phyloP scores from a whole-genome alignment of 2,113 vertebrate species.

The Octodon degus region DNA sequence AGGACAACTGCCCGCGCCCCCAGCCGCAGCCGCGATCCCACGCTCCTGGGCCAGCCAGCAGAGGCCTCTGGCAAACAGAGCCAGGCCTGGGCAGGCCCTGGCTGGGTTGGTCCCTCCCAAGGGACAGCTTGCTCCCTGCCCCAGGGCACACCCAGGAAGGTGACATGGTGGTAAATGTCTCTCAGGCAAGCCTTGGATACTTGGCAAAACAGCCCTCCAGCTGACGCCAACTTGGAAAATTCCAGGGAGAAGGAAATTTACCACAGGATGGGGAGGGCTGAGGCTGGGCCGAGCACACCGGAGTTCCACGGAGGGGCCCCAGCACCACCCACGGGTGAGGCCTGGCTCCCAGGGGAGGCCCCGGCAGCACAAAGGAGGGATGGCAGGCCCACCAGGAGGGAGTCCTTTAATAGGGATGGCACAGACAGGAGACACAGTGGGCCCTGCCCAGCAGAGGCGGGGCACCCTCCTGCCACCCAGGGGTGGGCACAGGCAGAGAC shows the following conservation, averaged over 20 bases:
- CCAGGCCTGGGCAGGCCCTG: neutral
- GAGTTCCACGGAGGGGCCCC: neutral
- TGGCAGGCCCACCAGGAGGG: conserved; percentile 76
- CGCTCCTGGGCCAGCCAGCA: neutral
- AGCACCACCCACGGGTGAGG: neutral
- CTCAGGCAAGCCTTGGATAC: neutral
- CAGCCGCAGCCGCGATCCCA: too few species aligned
- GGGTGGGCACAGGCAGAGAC: neutral
- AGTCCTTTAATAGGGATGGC: conserved; percentile 86
- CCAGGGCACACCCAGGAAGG: conserved; percentile 1
- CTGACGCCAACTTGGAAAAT: conserved; percentile 77
- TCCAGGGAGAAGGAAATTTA: conserved; percentile 77
- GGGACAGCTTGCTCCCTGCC: neutral
- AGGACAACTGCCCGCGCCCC: neutral
- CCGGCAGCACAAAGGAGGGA: conserved; percentile 21
- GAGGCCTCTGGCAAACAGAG: neutral
- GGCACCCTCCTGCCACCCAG: conserved; percentile 50
- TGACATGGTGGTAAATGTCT: conserved; percentile 53
- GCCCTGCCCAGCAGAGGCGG: conserved; percentile 58
- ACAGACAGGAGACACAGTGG: conserved; percentile 74
- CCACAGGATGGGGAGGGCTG: neutral
- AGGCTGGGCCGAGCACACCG: neutral
- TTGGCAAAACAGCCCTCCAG: neutral
- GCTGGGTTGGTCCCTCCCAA: neutral
- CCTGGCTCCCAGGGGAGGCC: neutral